Percentiles rank a stretch among this genome's conserved stretches.
Conservation (phyloP, 2,113 vertebrate genomes). For the Meles meles region DNA sequence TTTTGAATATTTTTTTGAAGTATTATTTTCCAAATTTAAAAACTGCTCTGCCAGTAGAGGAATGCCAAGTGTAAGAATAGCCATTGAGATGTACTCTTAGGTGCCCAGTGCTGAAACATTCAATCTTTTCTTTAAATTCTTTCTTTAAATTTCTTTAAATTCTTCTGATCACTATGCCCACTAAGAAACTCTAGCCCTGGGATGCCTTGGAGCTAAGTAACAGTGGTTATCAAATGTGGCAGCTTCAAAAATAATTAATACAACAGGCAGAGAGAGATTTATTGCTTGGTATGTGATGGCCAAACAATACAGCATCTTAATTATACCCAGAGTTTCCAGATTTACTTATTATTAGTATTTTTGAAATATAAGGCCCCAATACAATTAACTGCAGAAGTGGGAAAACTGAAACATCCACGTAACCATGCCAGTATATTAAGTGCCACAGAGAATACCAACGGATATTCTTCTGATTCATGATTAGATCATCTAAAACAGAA, state of each 20-base stretch:
- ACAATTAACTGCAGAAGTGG: neutral
- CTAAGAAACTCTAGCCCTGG: neutral
- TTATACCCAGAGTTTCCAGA: neutral
- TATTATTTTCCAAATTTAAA: conserved; percentile 30
- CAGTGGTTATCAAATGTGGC: conserved; percentile 45
- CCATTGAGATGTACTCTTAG: neutral
- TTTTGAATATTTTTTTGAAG: too few relatives aligned
- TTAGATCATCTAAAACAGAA: neutral
- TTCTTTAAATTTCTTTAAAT: too few relatives aligned
- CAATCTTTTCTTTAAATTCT: neutral
- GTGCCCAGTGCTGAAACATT: neutral
- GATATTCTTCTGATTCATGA: neutral
- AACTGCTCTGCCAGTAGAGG: neutral
- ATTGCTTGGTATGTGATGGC: neutral
- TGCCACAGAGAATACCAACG: neutral
- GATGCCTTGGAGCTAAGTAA: neutral
- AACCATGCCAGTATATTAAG: neutral
- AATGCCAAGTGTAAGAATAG: neutral
- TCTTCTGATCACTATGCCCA: neutral
- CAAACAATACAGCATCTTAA: conserved; percentile 11
- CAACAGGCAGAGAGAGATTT: neutral
- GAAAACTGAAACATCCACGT: neutral
- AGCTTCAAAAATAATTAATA: conserved; percentile 9
- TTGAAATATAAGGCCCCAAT: conserved; percentile 10
- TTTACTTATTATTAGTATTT: conserved; percentile 43